Evolutionary conservation across 2,888 invertebrate species (phyloP), one percentile per base, ranked within the genome.

Genomic region (Bombyx huttoni): DNA sequence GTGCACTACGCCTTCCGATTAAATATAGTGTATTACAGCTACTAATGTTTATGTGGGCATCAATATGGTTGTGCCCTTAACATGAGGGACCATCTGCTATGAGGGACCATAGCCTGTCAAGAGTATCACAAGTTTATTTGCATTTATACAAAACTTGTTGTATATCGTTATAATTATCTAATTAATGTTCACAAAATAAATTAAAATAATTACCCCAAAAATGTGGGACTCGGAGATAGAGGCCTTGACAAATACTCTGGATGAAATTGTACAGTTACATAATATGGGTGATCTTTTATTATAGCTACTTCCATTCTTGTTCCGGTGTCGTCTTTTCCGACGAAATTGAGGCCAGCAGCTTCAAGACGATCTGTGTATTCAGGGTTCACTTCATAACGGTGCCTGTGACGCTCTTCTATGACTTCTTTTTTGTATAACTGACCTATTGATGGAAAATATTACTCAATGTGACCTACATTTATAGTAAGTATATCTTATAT

Each of bases 371-470:
- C 81, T 12, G 98, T 94, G 75, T 95, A 95, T 49, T 92, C 90
- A 0, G 97, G 97, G 88, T 99, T 99, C 0, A 99, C 97, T 89
- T 99, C 99, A 74, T 97, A 99, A 33, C 99, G 91, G 80, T 99
- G 99, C 50, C 99, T 89, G 82, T 99, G 99, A 7, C 99, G 91
- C 78, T 99, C 99, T 67, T 98, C 96, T 52, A 99, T 93, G 51
- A 81, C 81, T 10, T 93, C 91, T 56, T 92, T 92, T 7, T 94
- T 94, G 82, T 97, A 97, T 3, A 97, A 79, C 75, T 92, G 91
- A 54, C 90, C 94, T 93, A 73, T 12, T 73, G 75, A n/a, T 34
- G 34, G 12, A 35, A n/a, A 12, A 12, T 48, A 46, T 10, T 12
- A 40, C 8, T 40, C 12, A 40, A 24, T 24, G 24, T 24, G 5